A percentile compares a stretch with the other conserved stretches of the same genome.
Evolutionary conservation across 1,140 invertebrate species (phyloP).

Genomic region (Calliopsis andreniformis): DNA sequence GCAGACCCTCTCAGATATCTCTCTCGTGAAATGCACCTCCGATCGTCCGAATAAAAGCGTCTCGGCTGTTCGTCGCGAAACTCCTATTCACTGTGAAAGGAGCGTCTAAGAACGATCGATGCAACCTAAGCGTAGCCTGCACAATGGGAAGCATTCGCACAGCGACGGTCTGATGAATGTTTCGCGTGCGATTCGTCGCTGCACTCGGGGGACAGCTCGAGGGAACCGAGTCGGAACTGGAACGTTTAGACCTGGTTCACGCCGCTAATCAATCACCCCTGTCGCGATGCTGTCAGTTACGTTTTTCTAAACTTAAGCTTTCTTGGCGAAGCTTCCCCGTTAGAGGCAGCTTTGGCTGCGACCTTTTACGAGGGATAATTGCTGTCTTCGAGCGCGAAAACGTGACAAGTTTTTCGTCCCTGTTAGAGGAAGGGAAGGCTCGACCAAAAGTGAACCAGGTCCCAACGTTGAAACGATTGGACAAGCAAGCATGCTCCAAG

Average conservation of each 20-base stretch:
- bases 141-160: conserved; percentile 33
- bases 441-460: not conserved
- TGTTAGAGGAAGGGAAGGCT: not conserved
- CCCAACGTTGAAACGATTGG: not conserved
- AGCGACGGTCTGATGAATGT: conserved; percentile 3
- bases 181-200: not conserved
- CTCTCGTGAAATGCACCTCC: not conserved
- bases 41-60: not conserved
- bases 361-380: no score
- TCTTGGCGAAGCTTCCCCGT: no score
- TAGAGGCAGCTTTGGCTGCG: no score
- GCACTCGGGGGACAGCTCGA: not conserved
- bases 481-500: conserved; percentile 13
- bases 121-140: conserved; percentile 33
- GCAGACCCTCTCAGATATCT: no score
- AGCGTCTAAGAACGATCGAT: conserved; percentile 3
- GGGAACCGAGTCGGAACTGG: not conserved
- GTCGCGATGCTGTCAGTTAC: no score
- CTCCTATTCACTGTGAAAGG: conserved; percentile 1
- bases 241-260: conserved; percentile 25
- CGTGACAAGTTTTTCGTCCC: no score
- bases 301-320: no score
- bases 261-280: not conserved
- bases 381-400: no score
- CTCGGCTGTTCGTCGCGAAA: no score